Base-by-base conservation (phyloP, 2,888 invertebrate species). In the Melanargia galathea region DNA sequence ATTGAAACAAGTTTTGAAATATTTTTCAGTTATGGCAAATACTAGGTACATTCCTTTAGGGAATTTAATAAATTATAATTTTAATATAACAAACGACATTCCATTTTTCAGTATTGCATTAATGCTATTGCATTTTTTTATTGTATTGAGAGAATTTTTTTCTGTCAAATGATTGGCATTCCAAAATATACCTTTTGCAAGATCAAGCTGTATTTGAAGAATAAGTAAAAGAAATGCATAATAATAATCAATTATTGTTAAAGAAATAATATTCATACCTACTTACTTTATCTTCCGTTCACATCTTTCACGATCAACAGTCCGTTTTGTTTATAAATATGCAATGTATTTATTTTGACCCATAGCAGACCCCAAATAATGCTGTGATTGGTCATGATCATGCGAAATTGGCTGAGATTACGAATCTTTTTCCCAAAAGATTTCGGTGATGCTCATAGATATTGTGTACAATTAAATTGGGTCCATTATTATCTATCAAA, bases 81-180 rank as follows among this genome's bases (percentile, higher is more conserved):
- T 51, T 57, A 54, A 26, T 58, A 8, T 35, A 35, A 59, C 52
- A 49, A 59, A 51, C 35, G 46, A 69, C 70, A 70, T 70, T 70
- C 70, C 70, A 70, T 66, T 64, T 64, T 65, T 64, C 60, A 63
- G 66, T 68, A 65, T 67, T 68, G 60, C 52, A 59, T 48, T 55
- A 43, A 56, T 67, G 60, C 60, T 65, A 63, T 67, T 60, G 64
- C 57, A 64, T 64, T 55, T 51, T 64, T 60, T 45, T 55, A 26
- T 16, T 26, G n/a, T 30, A 13, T 20, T 6, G 16, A 20, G 33
- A 46, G 38, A 43, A 13, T 60, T 61, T 40, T 58, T 33, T 51
- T 11, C 30, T 52, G 13, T 26, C 30, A 46, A 48, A 40, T 52
- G 45, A 63, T 54, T 45, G 30, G 56, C 56, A 60, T 58, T 58